Evolutionary conservation across 2,888 invertebrate species (phyloP), one percentile per base, ranked within the genome.

Genomic region (Gasteruption jaculator): DNA sequence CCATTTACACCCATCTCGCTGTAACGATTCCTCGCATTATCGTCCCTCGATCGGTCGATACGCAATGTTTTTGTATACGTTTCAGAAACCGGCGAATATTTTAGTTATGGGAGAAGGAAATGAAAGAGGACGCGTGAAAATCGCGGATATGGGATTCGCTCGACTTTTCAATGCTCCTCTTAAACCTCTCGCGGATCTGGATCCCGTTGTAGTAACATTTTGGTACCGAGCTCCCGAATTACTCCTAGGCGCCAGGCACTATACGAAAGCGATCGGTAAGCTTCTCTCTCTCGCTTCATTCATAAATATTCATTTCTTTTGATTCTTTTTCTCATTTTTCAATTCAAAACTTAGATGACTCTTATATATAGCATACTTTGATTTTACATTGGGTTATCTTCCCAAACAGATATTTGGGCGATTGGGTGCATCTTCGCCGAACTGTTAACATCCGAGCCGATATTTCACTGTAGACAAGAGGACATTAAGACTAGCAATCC

Each of bases 371-470:
- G 10, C 25, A 25, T 30, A 25, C 1, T 3, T 32, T 10, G 11
- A 26, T 21, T 26, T 19, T 10, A 16, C 20, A 21, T 24, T 34
- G 36, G 37, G 21, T 42, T 12, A 12, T 19, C 1, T 22, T 29
- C 5, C 27, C 3, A 6, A 3, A 47, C 68, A 91, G 95, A 96
- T 75, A 96, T 96, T 49, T 96, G 95, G 96, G 96, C 96, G 0
- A 96, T 96, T 69, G 96, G 96, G 1, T 99, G 99, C 68, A 99
- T 99, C 71, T 99, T 99, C 75, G 96, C 97, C 0, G 97, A 97
- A 70, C 74, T 99, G n/a, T 74, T 99, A 48, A 99, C 97, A 0
- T 96, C 95, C 0, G 99, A 99, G 71, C 99, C 99, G 8, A 96
- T 99, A 65, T 99, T 99, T 72, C 96, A 97, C 67, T 99, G 97